Evolutionary conservation across 64 coral and sea anemone species (phyloP).

Genomic region (Montipora cactus): DNA sequence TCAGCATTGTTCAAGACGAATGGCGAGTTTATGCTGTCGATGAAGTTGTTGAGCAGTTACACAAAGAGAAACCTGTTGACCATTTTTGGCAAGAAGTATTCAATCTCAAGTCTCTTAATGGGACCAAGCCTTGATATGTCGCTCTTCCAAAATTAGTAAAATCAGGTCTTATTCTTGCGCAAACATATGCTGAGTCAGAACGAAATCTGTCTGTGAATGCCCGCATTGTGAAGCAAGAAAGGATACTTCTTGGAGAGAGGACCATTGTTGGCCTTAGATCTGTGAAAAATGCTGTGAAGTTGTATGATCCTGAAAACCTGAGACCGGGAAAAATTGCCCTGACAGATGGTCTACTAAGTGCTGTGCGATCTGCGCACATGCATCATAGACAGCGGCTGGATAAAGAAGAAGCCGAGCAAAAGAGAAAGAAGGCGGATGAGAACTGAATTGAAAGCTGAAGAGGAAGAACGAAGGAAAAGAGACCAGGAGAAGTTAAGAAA

Average conservation of each 20-base stretch:
- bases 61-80: conserved; percentile 20
- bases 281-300: conserved; percentile 54
- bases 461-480: conserved; percentile 64
- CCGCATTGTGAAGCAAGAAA: conserved; percentile 43
- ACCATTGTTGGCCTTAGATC: conserved; percentile 38
- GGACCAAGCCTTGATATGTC: conserved; percentile 61
- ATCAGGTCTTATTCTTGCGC: conserved; percentile 57
- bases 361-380: conserved; percentile 45
- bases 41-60: neutral
- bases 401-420: conserved; percentile 66
- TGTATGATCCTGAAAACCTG: conserved; percentile 40
- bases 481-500: conserved; percentile 71
- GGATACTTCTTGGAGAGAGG: conserved; percentile 35
- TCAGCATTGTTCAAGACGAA: conserved; percentile 70
- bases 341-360: conserved; percentile 29
- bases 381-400: conserved; percentile 28
- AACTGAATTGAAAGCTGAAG: conserved; percentile 56
- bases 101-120: conserved; percentile 70
- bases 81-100: conserved; percentile 44
- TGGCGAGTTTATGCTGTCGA: conserved; percentile 59
- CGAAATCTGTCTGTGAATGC: conserved; percentile 58
- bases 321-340: conserved; percentile 42
- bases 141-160: conserved; percentile 69
- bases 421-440: conserved; percentile 55
- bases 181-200: conserved; percentile 76